Evolutionary conservation across 2,888 invertebrate species (phyloP).

Genomic region (Caenorhabditis panamensis): DNA sequence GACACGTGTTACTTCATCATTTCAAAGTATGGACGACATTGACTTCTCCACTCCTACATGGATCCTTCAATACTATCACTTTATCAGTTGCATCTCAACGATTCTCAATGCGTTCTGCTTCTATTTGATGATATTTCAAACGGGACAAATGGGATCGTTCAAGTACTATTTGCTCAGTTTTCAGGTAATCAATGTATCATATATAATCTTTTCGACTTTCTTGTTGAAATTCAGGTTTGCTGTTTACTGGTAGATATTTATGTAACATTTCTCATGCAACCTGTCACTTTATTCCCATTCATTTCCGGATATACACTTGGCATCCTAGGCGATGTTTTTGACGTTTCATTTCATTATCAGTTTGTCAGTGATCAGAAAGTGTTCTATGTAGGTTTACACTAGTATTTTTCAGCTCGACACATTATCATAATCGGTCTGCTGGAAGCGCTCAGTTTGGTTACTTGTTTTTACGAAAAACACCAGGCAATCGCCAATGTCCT

Average conservation of each 20-base stretch:
- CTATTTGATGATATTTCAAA: conserved; percentile 17
- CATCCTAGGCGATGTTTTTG: no score
- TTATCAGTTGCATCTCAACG: conserved; percentile 10
- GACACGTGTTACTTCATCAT: no score
- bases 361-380: no score
- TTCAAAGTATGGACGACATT: not conserved
- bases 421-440: not conserved
- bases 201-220: no score
- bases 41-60: conserved; percentile 7
- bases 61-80: conserved; percentile 4
- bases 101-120: conserved; percentile 6
- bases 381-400: no score
- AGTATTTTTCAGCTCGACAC: not conserved
- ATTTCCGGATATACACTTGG: no score
- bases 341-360: no score
- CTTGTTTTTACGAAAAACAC: not conserved
- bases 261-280: no score
- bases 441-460: not conserved
- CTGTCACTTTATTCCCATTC: no score
- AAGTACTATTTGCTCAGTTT: conserved; percentile 16
- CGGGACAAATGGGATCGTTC: conserved; percentile 17
- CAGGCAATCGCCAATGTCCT: not conserved
- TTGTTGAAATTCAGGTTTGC: no score
- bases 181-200: no score
- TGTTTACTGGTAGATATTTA: no score